Base-by-base conservation (phyloP, 2,888 invertebrate genomes). In the Beris morrisii region DNA sequence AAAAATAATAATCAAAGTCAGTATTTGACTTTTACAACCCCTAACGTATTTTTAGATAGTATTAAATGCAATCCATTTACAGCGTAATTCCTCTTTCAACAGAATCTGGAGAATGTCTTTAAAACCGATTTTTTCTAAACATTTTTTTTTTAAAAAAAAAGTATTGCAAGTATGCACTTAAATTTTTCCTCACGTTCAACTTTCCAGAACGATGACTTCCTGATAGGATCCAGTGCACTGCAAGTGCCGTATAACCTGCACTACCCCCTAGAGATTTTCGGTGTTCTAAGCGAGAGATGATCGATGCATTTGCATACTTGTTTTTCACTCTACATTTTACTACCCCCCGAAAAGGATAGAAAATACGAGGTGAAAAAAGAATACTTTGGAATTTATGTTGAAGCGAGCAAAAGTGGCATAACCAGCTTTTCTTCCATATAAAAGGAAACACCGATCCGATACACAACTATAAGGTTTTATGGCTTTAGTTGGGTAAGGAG, bases 281-380 rank as follows among this genome's bases (percentile, higher is more conserved):
- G 13, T 11, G 11, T 30, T n/a, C 30, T 32, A 61, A 52, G 13
- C 56, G 50, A 30, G 11, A 64, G 31, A 64, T 54, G 54, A 64
- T 64, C 64, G 52, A 64, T 64, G 64, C 52, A 28, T 32, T 64
- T 45, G 54, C 64, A 64, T 64, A 54, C 32, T 64, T 45, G 9
- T 52, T 48, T 28, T 28, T 63, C 48, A 43, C 48, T 52, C 45
- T 44, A 45, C 30, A 9, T 22, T 45, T 44, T 52, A 31, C 9
- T 64, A 32, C 53, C 9, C 28, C 9, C 22, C 22, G 3, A 50
- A 45, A 32, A 31, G 15, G 59, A 45, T 28, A 45, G 22, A 58
- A 58, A 58, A 44, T 44, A 32, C 15, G 15, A 15, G 50, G 50
- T 43, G 12, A 5, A 30, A 7, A 53, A 30, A 53, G 15, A 61